These are phyloP conservation scores for Mus spretus DNA, from an alignment of 2,797 vertebrate genomes.

Conservation along the genomic window DNA sequence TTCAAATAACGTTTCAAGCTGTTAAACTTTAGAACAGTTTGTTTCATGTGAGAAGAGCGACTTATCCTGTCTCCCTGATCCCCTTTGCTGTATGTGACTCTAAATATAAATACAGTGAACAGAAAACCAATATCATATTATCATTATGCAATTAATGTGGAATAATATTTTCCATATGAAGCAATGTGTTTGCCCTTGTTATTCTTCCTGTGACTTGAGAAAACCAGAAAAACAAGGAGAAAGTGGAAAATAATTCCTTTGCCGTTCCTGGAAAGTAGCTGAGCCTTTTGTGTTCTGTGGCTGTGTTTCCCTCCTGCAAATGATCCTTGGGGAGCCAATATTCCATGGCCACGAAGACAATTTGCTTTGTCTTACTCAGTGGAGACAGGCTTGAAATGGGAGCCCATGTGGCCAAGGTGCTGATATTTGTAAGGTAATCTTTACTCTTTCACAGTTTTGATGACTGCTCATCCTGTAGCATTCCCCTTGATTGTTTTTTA, in stretches of 20 bases:
- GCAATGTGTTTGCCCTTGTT: constrained; percentile 56
- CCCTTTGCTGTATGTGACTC: constrained; percentile 35
- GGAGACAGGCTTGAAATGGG: constrained; percentile 16
- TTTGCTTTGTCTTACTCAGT: constrained; percentile 21
- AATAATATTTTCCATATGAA: constrained; percentile 36
- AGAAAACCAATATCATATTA: constrained; percentile 57
- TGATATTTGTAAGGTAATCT: background rate
- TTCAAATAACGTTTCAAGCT: background rate
- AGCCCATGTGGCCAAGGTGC: background rate
- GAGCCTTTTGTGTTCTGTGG: background rate
- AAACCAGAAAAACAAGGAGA: constrained; percentile 52
- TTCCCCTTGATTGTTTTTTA: background rate
- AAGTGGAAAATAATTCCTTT: background rate
- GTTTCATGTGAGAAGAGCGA: constrained; percentile 4
- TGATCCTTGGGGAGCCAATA: background rate
- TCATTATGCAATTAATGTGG: background rate
- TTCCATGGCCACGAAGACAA: constrained; percentile 29
- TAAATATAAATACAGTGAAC: constrained; percentile 55
- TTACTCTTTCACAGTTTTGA: background rate
- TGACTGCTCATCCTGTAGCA: background rate
- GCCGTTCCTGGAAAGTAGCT: background rate
- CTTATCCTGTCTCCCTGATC: background rate
- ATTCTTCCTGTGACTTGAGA: constrained; percentile 5
- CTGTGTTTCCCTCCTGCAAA: background rate
- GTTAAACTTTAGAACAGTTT: background rate